These are phyloP conservation scores for Pluvianellus socialis DNA, from an alignment of 2,113 vertebrate genomes.

Conservation along the genomic window DNA sequence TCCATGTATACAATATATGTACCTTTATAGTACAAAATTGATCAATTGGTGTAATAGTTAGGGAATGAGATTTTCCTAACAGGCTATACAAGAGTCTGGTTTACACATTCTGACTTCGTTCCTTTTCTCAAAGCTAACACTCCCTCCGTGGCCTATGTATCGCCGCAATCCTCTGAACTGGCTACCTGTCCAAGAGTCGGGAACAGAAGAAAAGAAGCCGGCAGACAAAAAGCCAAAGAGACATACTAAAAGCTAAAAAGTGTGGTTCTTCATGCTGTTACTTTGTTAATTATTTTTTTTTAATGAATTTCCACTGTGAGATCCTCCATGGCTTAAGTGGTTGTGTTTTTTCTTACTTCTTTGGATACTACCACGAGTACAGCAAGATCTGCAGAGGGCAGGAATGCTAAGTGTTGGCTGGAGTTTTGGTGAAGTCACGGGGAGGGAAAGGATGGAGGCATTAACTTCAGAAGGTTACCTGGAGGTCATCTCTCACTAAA, in stretches of 20 bases:
- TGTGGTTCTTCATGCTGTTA: neutral
- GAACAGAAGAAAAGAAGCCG: slow-evolving; percentile 88
- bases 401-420: neutral
- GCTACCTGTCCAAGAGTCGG: slow-evolving; percentile 85
- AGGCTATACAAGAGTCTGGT: neutral
- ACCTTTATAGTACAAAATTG: neutral
- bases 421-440: neutral
- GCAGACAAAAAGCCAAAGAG: slow-evolving; percentile 89
- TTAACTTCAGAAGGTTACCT: neutral
- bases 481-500: neutral
- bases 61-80: neutral
- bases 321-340: neutral
- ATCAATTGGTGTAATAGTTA: neutral
- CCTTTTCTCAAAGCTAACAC: slow-evolving; percentile 81
- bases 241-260: slow-evolving; percentile 83
- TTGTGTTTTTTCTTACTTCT: neutral
- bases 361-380: neutral
- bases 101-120: neutral
- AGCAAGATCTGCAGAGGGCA: neutral
- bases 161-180: slow-evolving; percentile 89
- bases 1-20: neutral
- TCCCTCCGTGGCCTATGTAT: slow-evolving; percentile 97
- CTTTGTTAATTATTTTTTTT: neutral
- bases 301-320: neutral
- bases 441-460: neutral